phyloP scores from a whole-genome alignment of 2,113 vertebrate species.

The Furnarius figulus region DNA sequence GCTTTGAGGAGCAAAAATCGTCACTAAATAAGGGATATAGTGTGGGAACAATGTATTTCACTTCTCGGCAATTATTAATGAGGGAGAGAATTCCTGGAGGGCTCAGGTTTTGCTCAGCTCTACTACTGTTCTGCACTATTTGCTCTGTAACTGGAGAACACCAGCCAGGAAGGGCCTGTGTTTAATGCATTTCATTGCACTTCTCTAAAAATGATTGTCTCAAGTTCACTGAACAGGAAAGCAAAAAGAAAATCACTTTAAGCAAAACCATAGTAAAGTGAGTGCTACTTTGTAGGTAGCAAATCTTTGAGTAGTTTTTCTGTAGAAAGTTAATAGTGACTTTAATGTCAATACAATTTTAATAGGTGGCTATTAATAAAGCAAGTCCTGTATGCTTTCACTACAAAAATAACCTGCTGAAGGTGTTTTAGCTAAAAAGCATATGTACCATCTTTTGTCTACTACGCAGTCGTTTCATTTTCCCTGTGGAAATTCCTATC shows the following conservation, averaged over 20 bases:
- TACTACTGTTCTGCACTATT: slow-evolving; percentile 26
- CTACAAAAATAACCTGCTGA: background rate
- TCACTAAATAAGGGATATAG: background rate
- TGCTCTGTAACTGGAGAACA: background rate
- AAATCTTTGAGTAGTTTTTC: background rate
- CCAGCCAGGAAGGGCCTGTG: background rate
- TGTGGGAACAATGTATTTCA: background rate
- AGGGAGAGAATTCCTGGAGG: slow-evolving; percentile 17
- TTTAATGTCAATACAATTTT: background rate
- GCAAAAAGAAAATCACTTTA: slow-evolving; percentile 12
- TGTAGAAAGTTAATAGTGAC: background rate
- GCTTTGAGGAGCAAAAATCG: background rate
- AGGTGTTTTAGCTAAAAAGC: background rate
- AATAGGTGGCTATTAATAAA: background rate
- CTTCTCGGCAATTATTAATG: slow-evolving; percentile 20
- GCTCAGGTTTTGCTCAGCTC: background rate
- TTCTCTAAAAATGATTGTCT: background rate
- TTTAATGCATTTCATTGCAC: slow-evolving; percentile 30
- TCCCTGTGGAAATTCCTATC: background rate
- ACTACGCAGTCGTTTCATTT: background rate
- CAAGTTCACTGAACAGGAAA: slow-evolving; percentile 35
- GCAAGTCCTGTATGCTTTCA: background rate
- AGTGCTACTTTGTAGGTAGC: background rate
- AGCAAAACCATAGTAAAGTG: background rate
- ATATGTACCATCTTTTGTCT: background rate